A percentile compares a stretch with the other conserved stretches of the same genome.
Evolutionary conservation across 1,140 invertebrate species (phyloP).

Genomic region (Euborellia annulipes): DNA sequence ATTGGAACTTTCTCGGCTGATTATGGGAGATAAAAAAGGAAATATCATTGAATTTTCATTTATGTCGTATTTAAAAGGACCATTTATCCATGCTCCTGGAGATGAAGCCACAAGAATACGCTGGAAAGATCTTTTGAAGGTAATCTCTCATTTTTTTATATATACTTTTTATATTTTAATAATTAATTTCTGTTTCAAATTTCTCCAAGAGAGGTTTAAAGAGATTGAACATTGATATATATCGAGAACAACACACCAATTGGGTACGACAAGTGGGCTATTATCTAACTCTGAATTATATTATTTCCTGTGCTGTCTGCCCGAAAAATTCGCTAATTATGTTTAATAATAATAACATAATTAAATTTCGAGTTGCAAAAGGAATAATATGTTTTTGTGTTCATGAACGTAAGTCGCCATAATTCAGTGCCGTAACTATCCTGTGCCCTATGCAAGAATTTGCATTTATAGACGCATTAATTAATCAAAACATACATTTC

Average conservation of each 20-base stretch:
- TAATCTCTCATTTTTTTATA: too few species aligned
- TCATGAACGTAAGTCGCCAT: too few species aligned
- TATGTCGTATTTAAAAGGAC: constrained; percentile 36
- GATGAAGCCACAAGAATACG: constrained; percentile 35
- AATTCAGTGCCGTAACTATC: too few species aligned
- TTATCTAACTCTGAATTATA: constrained; percentile 34
- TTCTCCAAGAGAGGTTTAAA: constrained; percentile 20
- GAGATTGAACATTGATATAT: too few species aligned
- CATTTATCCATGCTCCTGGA: constrained; percentile 43
- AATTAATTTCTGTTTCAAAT: constrained; percentile 19
- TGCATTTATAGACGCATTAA: too few species aligned
- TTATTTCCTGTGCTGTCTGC: constrained; percentile 35
- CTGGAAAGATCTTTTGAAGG: constrained; percentile 37
- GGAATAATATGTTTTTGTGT: constrained; percentile 7
- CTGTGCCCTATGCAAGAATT: too few species aligned
- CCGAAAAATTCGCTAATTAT: constrained; percentile 14
- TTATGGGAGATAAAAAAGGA: constrained; percentile 49
- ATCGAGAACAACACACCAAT: constrained; percentile 30
- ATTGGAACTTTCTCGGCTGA: constrained; percentile 37
- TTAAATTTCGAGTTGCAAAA: constrained; percentile 20
- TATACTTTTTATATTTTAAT: too few species aligned
- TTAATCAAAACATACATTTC: too few species aligned
- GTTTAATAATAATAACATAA: constrained; percentile 9
- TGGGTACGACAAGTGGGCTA: constrained; percentile 46
- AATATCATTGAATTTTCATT: constrained; percentile 43